Conservation (phyloP, 2,888 invertebrate species). For the Urechis unicinctus region DNA sequence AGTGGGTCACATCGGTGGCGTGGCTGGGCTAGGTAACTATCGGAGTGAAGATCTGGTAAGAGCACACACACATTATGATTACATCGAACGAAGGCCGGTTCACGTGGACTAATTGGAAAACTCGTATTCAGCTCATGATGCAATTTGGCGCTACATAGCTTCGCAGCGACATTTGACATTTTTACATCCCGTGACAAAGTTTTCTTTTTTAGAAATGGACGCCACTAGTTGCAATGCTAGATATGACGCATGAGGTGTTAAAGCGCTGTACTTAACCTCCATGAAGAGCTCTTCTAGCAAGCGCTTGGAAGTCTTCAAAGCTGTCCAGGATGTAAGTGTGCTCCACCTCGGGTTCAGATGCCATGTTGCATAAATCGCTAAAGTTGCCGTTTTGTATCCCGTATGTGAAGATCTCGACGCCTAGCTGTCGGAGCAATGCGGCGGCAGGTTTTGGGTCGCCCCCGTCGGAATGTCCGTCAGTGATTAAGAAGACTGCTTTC, state of each 20-base stretch:
- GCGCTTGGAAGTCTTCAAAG: slow-evolving; percentile 64
- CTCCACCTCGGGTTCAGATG: slow-evolving; percentile 60
- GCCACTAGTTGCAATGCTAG: too few relatives aligned
- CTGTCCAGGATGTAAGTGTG: slow-evolving; percentile 64
- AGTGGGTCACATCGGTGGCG: slow-evolving; percentile 54
- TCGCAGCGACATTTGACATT: too few relatives aligned
- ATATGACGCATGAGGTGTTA: background rate
- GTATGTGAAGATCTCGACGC: slow-evolving; percentile 54
- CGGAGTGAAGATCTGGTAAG: slow-evolving; percentile 59
- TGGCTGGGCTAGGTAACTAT: slow-evolving; percentile 57
- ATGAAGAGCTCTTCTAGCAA: slow-evolving; percentile 64
- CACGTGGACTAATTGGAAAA: too few relatives aligned
- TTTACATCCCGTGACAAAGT: too few relatives aligned
- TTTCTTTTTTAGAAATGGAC: too few relatives aligned
- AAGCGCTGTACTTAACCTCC: slow-evolving; percentile 54
- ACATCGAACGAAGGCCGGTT: too few relatives aligned
- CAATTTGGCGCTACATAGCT: too few relatives aligned
- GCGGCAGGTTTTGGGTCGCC: slow-evolving; percentile 63
- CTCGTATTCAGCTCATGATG: too few relatives aligned
- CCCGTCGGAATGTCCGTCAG: slow-evolving; percentile 66
- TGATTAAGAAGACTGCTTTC: slow-evolving; percentile 64
- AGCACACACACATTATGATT: too few relatives aligned
- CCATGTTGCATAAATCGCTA: slow-evolving; percentile 57
- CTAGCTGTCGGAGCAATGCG: slow-evolving; percentile 52
- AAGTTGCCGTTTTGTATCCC: slow-evolving; percentile 63